phyloP scores from a whole-genome alignment of 2,113 vertebrate genomes.

The Eolophus roseicapilla region DNA sequence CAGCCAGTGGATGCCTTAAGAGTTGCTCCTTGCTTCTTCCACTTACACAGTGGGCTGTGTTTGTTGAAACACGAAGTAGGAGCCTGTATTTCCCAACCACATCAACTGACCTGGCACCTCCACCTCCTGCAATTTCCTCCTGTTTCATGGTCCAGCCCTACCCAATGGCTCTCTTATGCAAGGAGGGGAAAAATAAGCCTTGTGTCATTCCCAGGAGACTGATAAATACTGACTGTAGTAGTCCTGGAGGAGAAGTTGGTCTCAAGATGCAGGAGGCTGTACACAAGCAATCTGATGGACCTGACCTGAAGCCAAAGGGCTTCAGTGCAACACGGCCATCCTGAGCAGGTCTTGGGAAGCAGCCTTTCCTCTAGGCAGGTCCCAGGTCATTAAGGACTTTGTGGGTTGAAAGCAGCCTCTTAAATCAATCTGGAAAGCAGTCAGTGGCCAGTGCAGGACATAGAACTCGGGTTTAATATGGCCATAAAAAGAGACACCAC shows the following conservation, averaged over 20 bases:
- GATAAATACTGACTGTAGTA: background rate
- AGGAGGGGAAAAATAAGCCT: slow-evolving; percentile 1
- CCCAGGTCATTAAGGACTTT: background rate
- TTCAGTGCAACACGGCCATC: fast-evolving
- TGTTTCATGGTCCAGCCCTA: background rate
- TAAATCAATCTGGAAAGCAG: background rate
- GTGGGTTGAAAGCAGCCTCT: background rate
- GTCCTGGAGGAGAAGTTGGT: background rate
- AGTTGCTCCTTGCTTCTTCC: background rate
- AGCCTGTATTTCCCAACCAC: background rate
- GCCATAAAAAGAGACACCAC: background rate
- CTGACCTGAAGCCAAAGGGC: background rate
- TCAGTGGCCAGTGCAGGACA: background rate
- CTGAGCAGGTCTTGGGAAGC: background rate
- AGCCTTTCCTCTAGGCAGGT: background rate
- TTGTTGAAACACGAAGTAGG: background rate
- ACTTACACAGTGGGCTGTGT: background rate
- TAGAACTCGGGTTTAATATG: background rate
- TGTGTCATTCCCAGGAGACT: background rate
- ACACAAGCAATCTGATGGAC: background rate
- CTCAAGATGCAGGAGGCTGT: background rate
- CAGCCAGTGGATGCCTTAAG: background rate
- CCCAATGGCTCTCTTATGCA: background rate
- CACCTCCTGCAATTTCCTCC: background rate
- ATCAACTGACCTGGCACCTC: slow-evolving; percentile 1